These are phyloP conservation scores for Chroicocephalus ridibundus DNA, from an alignment of 2,113 vertebrate genomes.

Conservation along the genomic window DNA sequence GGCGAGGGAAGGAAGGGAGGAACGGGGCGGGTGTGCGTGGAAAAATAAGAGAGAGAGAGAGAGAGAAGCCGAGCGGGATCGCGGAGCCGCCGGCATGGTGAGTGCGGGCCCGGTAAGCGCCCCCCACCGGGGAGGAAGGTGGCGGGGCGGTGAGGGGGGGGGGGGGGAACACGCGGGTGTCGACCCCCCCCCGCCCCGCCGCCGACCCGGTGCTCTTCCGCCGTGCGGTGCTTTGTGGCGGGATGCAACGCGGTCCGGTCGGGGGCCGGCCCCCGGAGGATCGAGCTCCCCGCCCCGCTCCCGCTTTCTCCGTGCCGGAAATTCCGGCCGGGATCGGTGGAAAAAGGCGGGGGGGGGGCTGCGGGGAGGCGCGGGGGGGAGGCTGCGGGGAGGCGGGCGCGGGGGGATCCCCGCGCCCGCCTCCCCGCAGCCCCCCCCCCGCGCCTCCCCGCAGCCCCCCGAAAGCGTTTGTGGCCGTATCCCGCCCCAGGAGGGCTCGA, in stretches of 20 bases:
- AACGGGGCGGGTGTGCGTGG: too few species aligned
- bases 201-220: neutral
- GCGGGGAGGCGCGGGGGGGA: neutral
- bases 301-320: conserved; percentile 2
- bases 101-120: neutral
- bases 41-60: neutral
- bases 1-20: conserved; percentile 39
- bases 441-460: neutral
- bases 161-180: too few species aligned
- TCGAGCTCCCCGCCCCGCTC: neutral
- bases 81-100: conserved; percentile 54
- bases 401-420: neutral
- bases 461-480: neutral
- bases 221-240: neutral
- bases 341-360: neutral
- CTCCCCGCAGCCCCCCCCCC: neutral
- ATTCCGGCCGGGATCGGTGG: neutral
- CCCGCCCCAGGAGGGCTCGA: neutral
- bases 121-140: too few species aligned
- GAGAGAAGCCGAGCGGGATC: neutral
- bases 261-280: neutral
- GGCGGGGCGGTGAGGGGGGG: too few species aligned
- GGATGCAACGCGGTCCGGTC: neutral
- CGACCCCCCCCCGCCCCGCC: too few species aligned
- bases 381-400: neutral